A percentile compares a stretch with the other conserved stretches of the same genome.
Conservation (phyloP, 2,797 vertebrate species). For the Erithacus rubecula region DNA sequence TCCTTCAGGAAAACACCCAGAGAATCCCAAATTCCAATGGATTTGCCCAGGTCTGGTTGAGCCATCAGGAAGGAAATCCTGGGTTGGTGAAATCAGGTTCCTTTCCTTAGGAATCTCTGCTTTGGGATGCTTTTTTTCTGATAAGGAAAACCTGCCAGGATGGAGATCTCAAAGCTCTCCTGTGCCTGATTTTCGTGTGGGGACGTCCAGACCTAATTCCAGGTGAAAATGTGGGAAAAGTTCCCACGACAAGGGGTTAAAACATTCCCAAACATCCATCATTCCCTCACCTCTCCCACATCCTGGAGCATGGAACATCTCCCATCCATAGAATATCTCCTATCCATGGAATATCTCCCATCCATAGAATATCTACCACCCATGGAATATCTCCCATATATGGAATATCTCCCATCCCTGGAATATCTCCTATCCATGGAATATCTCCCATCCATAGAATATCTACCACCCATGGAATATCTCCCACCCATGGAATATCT, state of each 20-base stretch:
- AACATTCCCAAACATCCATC: background rate
- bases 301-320: background rate
- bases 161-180: background rate
- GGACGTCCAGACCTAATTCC: background rate
- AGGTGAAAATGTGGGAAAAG: background rate
- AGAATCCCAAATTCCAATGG: rapidly evolving
- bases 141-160: background rate
- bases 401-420: too few species aligned
- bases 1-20: background rate
- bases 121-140: background rate
- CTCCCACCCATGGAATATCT: too few species aligned
- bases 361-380: too few species aligned
- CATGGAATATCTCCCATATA: too few species aligned
- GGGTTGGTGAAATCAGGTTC: background rate
- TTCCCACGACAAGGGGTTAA: background rate
- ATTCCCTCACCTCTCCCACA: background rate
- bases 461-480: background rate
- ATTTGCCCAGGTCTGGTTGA: background rate
- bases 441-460: too few species aligned
- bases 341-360: background rate
- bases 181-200: background rate
- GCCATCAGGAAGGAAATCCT: background rate
- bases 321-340: background rate
- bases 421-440: too few species aligned
- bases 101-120: background rate